Base-by-base conservation (phyloP, 1,140 invertebrate genomes). In the Temnothorax curvispinosus region DNA sequence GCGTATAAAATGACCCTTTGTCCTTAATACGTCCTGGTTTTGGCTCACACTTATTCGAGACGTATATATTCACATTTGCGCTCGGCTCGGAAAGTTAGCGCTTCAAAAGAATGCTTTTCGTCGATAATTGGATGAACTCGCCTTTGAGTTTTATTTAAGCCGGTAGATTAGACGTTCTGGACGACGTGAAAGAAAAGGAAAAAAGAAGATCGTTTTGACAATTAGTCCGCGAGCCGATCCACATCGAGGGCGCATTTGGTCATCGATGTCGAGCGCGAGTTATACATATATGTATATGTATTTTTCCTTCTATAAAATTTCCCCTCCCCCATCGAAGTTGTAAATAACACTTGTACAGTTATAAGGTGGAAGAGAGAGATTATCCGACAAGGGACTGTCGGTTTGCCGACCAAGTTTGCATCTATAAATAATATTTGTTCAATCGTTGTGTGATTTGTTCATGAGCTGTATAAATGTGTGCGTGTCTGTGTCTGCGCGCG, bases 61-160 rank as follows among this genome's bases (percentile, higher is more conserved):
- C 15, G 56, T 41, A 50, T 41, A 54, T 41, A 80, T 67, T 8
- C 35, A 32, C 41, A 67, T 65, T 38, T 72, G 52, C 41, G 50
- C 38, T 72, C 38, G 67, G 6, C 18, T 67, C 38, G 54, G 13
- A 41, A 74, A 60, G 38, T 72, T 44, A 54, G 35, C n/a, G 50
- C 9, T 72, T 82, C 67, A 82, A 74, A 82, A 74, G 80, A 35
- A 72, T 74, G 27, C 52, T 58, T 27, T 60, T 82, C 52, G 11
- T 54, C 80, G 41, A 82, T 82, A 82, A 82, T 72, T 72, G 64
- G 52, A 82, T 74, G 8, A 72, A 72, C 18, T 72, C 27, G 50
- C 21, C 58, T 80, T 69, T 72, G 78, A 58, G 35, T 27, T 27
- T 27, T 82, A 82, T 58, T 82, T 72, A 15, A 52, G 18, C 52